phyloP scores from a whole-genome alignment of 2,113 vertebrate species.

The Phycodurus eques region DNA sequence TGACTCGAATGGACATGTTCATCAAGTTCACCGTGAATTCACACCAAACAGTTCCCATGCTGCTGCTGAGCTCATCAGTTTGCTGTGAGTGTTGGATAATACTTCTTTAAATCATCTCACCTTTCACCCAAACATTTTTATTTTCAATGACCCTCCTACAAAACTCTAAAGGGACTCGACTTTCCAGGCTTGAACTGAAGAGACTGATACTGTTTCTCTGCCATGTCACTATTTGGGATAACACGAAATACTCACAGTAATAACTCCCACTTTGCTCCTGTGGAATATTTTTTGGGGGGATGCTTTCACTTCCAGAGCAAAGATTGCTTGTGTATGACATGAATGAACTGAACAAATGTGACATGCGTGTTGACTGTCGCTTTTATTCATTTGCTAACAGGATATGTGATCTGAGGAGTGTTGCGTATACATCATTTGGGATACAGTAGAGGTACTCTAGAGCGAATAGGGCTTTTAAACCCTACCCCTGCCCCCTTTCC shows the following conservation, averaged over 20 bases:
- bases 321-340: slow-evolving; percentile 34
- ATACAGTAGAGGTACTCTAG: slow-evolving; percentile 60
- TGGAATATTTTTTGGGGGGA: slow-evolving; percentile 53
- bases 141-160: slow-evolving; percentile 43
- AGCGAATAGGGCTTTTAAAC: slow-evolving; percentile 50
- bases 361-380: slow-evolving; percentile 32
- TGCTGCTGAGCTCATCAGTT: slow-evolving; percentile 51
- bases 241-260: slow-evolving; percentile 27
- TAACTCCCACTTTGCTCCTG: slow-evolving; percentile 53
- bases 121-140: slow-evolving; percentile 40
- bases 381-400: slow-evolving; percentile 43
- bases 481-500: slow-evolving; percentile 25
- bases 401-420: slow-evolving; percentile 45
- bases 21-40: slow-evolving; percentile 45
- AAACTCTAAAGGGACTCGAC: slow-evolving; percentile 52
- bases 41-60: slow-evolving; percentile 49
- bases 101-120: slow-evolving; percentile 19
- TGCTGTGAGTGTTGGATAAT: slow-evolving; percentile 43
- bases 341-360: slow-evolving; percentile 47
- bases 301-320: slow-evolving; percentile 49
- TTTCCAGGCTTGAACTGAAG: slow-evolving; percentile 53
- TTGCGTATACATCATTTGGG: slow-evolving; percentile 50
- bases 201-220: slow-evolving; percentile 57
- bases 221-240: slow-evolving; percentile 35
- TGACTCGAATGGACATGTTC: slow-evolving; percentile 38